Base-by-base conservation (phyloP, 1,140 invertebrate genomes). In the Eufriesea mexicana region DNA sequence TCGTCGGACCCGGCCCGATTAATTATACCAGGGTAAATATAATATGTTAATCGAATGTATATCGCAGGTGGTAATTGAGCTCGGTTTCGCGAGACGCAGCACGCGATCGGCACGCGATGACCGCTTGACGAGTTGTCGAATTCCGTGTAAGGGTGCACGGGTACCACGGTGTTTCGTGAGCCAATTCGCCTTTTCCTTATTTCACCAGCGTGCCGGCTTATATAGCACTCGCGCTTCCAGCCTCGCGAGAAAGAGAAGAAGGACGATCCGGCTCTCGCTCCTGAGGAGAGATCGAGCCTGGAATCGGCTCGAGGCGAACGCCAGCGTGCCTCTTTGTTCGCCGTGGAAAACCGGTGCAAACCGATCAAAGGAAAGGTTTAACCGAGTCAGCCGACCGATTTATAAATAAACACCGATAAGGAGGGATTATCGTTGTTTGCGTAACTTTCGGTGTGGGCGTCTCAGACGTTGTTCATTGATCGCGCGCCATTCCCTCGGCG, bases 381-480 rank as follows among this genome's bases (percentile, higher is more conserved):
- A 70, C 28, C 55, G 35, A 62, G 73, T 67, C 45, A 45, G 55
- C 35, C 28, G 28, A 59, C 16, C 70, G 61, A 82, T 84, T 70
- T 84, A 89, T 88, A 76, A 86, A 88, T 84, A 86, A 81, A 75
- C n/a, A 25, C 47, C n/a, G 86, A 89, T 89, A 88, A 79, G 64
- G 45, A 55, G 54, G 66, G 55, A 84, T 89, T 90, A 90, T 90
- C 87, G 61, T 54, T 87, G 83, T 89, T 90, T 90, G 78, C 84
- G 78, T 82, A 83, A 87, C 67, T 72, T 73, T 83, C 61, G 70
- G 84, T 83, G 87, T 89, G 84, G 85, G 87, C 85, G 89, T 89
- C 85, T 77, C 79, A 57, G 51, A 79, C 80, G 82, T 73, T 73
- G 75, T 80, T 74, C 85, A 86, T 84, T 83, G 83, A 87, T 80